These are phyloP conservation scores for Chloroceryle amazona DNA, from an alignment of 2,797 vertebrate genomes.

Conservation along the genomic window DNA sequence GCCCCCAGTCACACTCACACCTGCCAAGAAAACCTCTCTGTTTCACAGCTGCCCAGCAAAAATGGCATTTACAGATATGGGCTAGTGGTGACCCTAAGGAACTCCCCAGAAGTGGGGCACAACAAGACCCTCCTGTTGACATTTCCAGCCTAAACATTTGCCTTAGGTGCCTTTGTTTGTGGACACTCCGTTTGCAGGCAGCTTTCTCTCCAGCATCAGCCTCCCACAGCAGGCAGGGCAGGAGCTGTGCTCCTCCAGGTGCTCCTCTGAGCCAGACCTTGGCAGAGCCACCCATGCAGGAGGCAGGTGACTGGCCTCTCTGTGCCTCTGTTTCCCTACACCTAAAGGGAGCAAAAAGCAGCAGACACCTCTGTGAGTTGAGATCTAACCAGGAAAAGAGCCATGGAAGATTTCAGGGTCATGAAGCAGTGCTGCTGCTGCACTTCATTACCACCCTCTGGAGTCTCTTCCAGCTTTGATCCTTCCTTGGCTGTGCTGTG, in stretches of 20 bases:
- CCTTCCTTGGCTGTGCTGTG: background rate
- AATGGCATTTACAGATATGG: background rate
- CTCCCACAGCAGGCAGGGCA: background rate
- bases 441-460: background rate
- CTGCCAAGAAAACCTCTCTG: background rate
- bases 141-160: background rate
- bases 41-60: background rate
- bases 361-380: background rate
- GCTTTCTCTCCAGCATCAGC: background rate
- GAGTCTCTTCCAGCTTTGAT: background rate
- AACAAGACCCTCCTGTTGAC: background rate
- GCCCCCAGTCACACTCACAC: background rate
- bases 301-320: background rate
- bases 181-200: background rate
- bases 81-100: background rate
- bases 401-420: background rate
- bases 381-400: background rate
- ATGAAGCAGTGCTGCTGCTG: background rate
- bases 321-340: accelerated
- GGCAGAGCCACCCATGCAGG: background rate
- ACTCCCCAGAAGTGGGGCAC: too few relatives aligned
- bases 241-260: background rate
- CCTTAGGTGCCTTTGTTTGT: background rate
- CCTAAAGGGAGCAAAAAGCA: background rate
- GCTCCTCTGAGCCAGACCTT: background rate